Conservation (phyloP, 35 echinoderm and acorn worm species). For the Nesometra sesokonis region DNA sequence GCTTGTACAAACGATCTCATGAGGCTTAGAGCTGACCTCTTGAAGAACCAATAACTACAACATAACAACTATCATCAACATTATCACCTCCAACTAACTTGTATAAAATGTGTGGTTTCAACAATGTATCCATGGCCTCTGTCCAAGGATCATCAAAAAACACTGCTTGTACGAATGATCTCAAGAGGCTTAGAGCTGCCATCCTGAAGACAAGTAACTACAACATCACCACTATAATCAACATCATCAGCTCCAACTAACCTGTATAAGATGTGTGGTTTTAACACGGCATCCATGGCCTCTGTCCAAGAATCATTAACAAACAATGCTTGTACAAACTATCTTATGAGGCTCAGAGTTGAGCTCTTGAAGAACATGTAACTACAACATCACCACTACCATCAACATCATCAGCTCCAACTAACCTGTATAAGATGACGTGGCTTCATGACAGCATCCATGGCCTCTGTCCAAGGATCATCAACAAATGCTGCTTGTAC, state of each 20-base stretch:
- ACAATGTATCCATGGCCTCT: slow-evolving; percentile 21
- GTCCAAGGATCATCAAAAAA: slow-evolving; percentile 89
- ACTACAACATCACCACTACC: no score
- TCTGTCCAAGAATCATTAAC: slow-evolving; percentile 37
- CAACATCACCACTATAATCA: slow-evolving; percentile 42
- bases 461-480: slow-evolving; percentile 90
- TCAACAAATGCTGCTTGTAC: slow-evolving; percentile 60
- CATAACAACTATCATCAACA: no score
- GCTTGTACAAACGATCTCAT: slow-evolving; percentile 76
- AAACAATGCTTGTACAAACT: slow-evolving; percentile 62
- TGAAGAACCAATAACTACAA: slow-evolving; percentile 63
- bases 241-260: neutral
- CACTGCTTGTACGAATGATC: slow-evolving; percentile 54
- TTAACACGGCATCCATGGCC: slow-evolving; percentile 15
- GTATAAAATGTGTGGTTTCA: no score
- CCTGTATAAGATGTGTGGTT: neutral
- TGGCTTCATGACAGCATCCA: neutral
- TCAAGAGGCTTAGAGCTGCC: slow-evolving; percentile 93
- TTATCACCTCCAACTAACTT: no score
- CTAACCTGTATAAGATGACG: neutral
- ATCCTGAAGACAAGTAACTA: slow-evolving; percentile 65
- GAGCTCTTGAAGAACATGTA: no score
- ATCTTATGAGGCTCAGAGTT: no score
- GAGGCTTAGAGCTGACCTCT: slow-evolving; percentile 93
- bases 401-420: neutral